Evolutionary conservation across 2,113 vertebrate species (phyloP).

Genomic region (Lasiurus borealis): DNA sequence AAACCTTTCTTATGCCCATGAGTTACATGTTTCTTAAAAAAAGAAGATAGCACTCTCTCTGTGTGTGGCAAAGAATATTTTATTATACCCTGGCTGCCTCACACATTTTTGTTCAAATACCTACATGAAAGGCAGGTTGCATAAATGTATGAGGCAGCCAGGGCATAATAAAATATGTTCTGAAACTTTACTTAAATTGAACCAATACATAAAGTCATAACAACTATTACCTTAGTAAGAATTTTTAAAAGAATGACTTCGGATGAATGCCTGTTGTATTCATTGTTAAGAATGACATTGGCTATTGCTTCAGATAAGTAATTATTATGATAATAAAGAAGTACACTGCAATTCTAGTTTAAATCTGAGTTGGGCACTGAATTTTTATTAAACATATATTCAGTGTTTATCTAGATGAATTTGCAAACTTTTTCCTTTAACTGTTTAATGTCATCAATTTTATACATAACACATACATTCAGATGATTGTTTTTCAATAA

Average conservation of each 20-base stretch:
- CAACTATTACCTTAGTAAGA: not conserved
- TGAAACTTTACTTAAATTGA: not conserved
- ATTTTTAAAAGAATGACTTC: not conserved
- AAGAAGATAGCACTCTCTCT: not conserved
- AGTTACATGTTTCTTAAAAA: not conserved
- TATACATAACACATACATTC: not conserved
- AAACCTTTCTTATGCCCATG: not conserved
- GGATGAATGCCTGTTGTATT: not conserved
- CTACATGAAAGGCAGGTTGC: not conserved
- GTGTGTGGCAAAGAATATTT: not conserved
- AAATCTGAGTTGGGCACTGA: not conserved
- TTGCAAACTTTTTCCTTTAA: not conserved
- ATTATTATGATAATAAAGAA: not conserved
- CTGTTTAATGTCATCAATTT: not conserved
- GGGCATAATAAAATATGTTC: not conserved
- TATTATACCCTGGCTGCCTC: not conserved
- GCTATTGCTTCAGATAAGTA: not conserved
- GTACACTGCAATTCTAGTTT: not conserved
- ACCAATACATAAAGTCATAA: not conserved
- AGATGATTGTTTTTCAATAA: not conserved
- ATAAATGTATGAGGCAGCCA: not conserved
- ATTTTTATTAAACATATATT: conserved; percentile 2
- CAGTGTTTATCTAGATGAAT: not conserved
- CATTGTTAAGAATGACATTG: not conserved
- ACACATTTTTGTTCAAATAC: not conserved